phyloP scores from a whole-genome alignment of 2,113 vertebrate genomes.

The Atherinomorus stipes region DNA sequence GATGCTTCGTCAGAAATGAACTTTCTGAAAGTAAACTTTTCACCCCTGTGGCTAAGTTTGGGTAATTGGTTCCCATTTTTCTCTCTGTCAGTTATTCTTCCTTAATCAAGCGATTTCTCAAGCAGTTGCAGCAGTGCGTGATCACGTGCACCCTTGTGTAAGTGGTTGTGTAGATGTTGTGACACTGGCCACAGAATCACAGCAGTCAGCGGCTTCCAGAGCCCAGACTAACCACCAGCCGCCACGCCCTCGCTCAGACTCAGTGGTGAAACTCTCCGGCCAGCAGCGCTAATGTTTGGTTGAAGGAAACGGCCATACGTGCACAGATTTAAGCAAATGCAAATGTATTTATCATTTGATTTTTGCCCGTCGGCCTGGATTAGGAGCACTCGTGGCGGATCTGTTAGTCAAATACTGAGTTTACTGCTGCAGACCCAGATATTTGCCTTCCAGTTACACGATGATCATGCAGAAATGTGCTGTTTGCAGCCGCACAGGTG shows the following conservation, averaged over 20 bases:
- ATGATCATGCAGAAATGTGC: no score
- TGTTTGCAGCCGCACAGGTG: no score
- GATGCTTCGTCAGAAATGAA: conserved; percentile 2
- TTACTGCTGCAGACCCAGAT: background rate
- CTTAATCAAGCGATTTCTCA: conserved; percentile 33
- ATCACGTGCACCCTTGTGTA: conserved; percentile 13
- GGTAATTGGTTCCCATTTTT: conserved; percentile 40
- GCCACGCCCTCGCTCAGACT: conserved; percentile 50
- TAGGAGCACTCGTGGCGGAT: conserved; percentile 18
- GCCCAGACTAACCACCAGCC: conserved; percentile 39
- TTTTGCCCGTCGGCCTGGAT: conserved; percentile 26
- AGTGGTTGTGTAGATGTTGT: conserved; percentile 29
- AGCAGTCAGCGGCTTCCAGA: conserved; percentile 32
- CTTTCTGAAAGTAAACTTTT: conserved; percentile 17
- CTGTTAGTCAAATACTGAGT: background rate
- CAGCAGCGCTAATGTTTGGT: conserved; percentile 37
- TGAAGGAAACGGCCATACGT: conserved; percentile 40
- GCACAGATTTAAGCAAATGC: conserved; percentile 8
- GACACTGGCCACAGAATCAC: conserved; percentile 37
- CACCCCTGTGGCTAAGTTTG: conserved; percentile 11
- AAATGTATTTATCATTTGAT: background rate
- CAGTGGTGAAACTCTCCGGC: conserved; percentile 8
- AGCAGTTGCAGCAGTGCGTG: conserved; percentile 14
- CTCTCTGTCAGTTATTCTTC: conserved; percentile 42
- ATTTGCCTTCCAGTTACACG: background rate